phyloP scores from a whole-genome alignment of 2,113 vertebrate species.

The Callocephalon fimbriatum region DNA sequence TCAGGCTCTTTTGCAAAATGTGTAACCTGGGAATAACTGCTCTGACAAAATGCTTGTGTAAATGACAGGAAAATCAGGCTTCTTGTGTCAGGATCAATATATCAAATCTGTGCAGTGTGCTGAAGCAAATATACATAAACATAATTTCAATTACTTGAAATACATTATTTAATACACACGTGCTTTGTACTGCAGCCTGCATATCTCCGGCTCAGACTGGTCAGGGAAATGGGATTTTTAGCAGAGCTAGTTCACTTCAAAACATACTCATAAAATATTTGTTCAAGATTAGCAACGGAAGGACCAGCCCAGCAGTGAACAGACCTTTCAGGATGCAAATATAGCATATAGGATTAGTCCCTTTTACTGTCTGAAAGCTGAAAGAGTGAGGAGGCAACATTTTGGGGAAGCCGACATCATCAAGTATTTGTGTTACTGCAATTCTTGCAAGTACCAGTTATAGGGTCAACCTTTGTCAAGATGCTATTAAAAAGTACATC shows the following conservation, averaged over 20 bases:
- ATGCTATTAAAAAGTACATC: neutral
- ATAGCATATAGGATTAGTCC: neutral
- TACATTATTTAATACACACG: conserved; percentile 39
- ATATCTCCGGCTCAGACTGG: neutral
- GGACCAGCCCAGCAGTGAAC: neutral
- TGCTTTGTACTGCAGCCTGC: neutral
- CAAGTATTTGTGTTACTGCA: neutral
- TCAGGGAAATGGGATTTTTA: conserved; percentile 29
- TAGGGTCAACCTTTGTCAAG: neutral
- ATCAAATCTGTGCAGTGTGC: neutral
- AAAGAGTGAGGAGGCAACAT: neutral
- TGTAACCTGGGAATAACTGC: neutral
- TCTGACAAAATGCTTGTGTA: neutral
- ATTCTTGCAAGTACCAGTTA: neutral
- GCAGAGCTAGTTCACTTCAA: conserved; percentile 4
- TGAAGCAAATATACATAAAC: conserved; percentile 24
- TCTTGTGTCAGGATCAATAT: conserved; percentile 16
- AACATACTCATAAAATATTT: conserved; percentile 35
- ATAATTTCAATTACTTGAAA: conserved; percentile 32
- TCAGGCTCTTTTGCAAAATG: neutral
- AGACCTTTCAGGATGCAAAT: neutral
- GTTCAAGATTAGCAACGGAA: conserved; percentile 15
- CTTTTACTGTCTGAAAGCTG: neutral
- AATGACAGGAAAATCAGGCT: conserved; percentile 8
- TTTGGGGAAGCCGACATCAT: neutral